Base-by-base conservation (phyloP, 2,888 invertebrate species). In the Hofmannophila pseudospretella region DNA sequence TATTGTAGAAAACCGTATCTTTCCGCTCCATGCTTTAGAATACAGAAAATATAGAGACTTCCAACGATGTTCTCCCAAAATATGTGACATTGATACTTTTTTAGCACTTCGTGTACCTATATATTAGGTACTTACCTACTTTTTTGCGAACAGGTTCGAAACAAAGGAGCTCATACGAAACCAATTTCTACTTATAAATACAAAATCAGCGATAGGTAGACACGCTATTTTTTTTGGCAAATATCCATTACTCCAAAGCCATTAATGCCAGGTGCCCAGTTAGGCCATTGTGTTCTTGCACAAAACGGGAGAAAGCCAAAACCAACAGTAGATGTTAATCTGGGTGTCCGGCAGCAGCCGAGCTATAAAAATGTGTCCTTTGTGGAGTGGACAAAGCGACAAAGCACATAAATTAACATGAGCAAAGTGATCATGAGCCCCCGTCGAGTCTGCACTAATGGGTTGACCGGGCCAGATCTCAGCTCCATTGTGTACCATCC, bases 341-440 rank as follows among this genome's bases (percentile, higher is more conserved):
- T 84, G 78, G 75, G 79, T 78, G 85, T 81, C 84, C 85, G 69
- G 27, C 85, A 68, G 85, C 82, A 80, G 76, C 70, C 66, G 68
- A 75, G 69, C 52, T 80, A 80, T 82, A 85, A 85, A 63, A 85
- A 80, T 77, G 69, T 47, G 52, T 35, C 67, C 44, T 69, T 80
- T 80, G 79, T 80, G 43, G 34, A 49, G 44, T 54, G 72, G 62
- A 85, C 81, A 85, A 84, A 61, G 69, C 72, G 58, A 81, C 85
- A 85, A 84, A 84, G 75, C 69, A 85, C 85, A 85, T 85, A 86
- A 86, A 86, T 86, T 85, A 85, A 78, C 77, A 73, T 73, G 69
- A 76, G 82, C 79, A 73, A 75, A 80, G 82, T 84, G 84, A 86
- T 86, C 82, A 81, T 76, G 81, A 80, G 68, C 75, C 64, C 81